phyloP scores from a whole-genome alignment of 1,140 invertebrate species.

The Trissolcus basalis region DNA sequence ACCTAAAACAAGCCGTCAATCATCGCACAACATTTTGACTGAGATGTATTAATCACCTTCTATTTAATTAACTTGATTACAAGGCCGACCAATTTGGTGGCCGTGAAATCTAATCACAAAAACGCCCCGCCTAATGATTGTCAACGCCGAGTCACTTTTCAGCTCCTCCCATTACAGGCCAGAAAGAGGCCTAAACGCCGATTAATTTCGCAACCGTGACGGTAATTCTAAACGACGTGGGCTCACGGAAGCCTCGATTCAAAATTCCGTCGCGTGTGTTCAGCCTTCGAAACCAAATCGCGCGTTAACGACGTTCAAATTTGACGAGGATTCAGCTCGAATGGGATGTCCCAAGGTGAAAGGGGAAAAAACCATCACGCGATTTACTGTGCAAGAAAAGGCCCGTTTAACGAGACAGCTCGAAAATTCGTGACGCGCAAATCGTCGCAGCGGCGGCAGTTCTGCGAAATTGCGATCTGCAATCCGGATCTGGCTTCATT shows the following conservation, averaged over 20 bases:
- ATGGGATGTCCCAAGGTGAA: conserved; percentile 16
- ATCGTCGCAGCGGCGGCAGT: conserved; percentile 43
- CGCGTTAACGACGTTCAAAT: conserved; percentile 39
- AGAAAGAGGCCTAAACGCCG: background rate
- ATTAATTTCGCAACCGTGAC: conserved; percentile 47
- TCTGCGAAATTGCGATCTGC: conserved; percentile 42
- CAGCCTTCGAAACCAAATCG: conserved; percentile 22
- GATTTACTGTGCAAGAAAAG: conserved; percentile 33
- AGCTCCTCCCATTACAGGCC: conserved; percentile 10
- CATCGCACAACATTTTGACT: conserved; percentile 26
- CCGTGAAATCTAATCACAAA: conserved; percentile 11
- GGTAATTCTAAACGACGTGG: conserved; percentile 10
- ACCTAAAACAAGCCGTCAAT: conserved; percentile 32
- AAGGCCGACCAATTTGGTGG: conserved; percentile 1
- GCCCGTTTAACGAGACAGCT: conserved; percentile 56
- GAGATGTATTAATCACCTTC: conserved; percentile 26
- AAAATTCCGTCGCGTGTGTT: conserved; percentile 27
- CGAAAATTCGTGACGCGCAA: conserved; percentile 59
- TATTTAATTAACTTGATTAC: conserved; percentile 31
- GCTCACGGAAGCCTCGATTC: conserved; percentile 17
- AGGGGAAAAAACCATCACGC: conserved; percentile 39
- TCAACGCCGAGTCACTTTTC: conserved; percentile 11
- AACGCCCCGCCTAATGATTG: conserved; percentile 17
- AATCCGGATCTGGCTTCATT: conserved; percentile 20
- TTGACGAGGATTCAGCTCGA: conserved; percentile 17